Percentiles rank a stretch among this genome's conserved stretches.
Conservation (phyloP, 2,113 vertebrate species). For the Romanogobio albipinnatus region DNA sequence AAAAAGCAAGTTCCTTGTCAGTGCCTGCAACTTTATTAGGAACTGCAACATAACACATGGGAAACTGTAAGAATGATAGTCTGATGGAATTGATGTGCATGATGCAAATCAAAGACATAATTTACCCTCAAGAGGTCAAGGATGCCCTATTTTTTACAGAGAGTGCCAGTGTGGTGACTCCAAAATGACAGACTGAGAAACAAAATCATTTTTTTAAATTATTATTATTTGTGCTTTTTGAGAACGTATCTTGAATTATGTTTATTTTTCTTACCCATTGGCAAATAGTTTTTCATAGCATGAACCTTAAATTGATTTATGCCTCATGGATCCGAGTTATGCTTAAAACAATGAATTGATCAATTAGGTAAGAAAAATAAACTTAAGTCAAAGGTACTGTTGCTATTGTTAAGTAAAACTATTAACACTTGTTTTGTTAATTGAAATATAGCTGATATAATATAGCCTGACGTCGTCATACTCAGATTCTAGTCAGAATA, state of each 20-base stretch:
- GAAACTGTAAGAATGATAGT: not conserved
- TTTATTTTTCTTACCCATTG: too few relatives aligned
- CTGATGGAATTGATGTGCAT: not conserved
- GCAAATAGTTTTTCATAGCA: not conserved
- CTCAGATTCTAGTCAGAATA: too few relatives aligned
- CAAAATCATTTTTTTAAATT: too few relatives aligned
- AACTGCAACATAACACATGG: not conserved
- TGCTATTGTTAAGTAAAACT: too few relatives aligned
- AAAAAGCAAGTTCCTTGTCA: not conserved
- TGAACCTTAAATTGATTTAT: not conserved
- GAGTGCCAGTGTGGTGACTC: not conserved
- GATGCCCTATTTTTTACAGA: not conserved
- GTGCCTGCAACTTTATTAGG: not conserved
- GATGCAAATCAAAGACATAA: not conserved
- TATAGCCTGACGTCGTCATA: too few relatives aligned
- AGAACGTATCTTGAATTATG: too few relatives aligned
- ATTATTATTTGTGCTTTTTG: too few relatives aligned
- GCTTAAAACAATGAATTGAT: not conserved
- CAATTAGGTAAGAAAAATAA: not conserved
- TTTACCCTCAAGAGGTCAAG: not conserved
- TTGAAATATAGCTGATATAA: too few relatives aligned
- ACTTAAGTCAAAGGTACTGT: not conserved
- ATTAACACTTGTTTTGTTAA: too few relatives aligned
- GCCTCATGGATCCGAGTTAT: not conserved
- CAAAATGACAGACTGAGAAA: not conserved